Base-by-base conservation (phyloP, 92 coral and sea anemone genomes). In the Siderastrea siderea region DNA sequence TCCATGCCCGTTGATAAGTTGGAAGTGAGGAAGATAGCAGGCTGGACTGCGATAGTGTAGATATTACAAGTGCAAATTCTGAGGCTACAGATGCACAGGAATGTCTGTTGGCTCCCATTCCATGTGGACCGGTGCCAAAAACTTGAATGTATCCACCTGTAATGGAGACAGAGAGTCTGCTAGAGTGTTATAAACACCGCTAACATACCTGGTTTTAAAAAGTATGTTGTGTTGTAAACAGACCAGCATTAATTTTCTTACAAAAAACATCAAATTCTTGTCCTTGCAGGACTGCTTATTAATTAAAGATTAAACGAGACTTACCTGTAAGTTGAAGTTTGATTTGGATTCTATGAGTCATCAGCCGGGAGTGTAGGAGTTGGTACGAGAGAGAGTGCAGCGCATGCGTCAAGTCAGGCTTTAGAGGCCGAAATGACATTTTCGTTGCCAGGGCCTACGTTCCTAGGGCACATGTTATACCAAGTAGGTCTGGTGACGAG, bases 21-120 rank as follows among this genome's bases (percentile, higher is more conserved):
- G 95, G 91, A 58, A 93, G 49, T 7, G 95, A 89, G 48, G 92
- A 90, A 62, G 86, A 88, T 86, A 86, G 94, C 7, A 90, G 79
- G 71, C 96, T 93, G 55, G 92, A 75, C 50, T 75, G 80, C 17
- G 52, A 75, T 54, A 75, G 63, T 19, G 80, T 52, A 13, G 82
- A 58, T 14, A 43, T 63, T 47, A 78, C 46, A 12, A 16, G 47
- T 57, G 82, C 82, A 69, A 78, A n/a, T 46, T 78, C 53, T 58
- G 71, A 59, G 82, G 82, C 82, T 78, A 70, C 51, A 78, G 82
- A 78, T 46, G 55, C 50, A 19, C 1, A 78, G 82, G 82, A 63
- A 78, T 63, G 53, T 78, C 57, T 59, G 82, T 78, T 58, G 71
- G 82, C 68, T 59, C 52, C 45, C 15, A 8, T 13, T 78, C 69